phyloP scores from a whole-genome alignment of 2,113 vertebrate species.

The Sphyrna mokarran region DNA sequence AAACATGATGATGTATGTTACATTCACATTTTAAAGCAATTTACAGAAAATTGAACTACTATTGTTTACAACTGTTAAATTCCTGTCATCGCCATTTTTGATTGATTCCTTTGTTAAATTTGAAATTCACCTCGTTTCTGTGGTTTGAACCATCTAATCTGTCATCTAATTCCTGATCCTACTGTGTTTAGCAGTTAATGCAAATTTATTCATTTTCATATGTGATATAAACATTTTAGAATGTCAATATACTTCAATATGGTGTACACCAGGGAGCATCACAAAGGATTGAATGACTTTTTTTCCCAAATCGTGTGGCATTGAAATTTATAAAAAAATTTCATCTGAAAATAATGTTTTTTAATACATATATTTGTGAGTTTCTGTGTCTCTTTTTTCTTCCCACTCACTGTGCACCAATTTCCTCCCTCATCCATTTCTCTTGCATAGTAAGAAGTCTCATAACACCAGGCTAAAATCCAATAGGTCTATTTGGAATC shows the following conservation, averaged over 20 bases:
- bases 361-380: slow-evolving; percentile 48
- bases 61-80: background rate
- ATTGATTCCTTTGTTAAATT: slow-evolving; percentile 21
- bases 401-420: slow-evolving; percentile 37
- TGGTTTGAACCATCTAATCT: slow-evolving; percentile 3
- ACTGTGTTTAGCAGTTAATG: background rate
- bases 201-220: slow-evolving; percentile 22
- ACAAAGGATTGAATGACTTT: slow-evolving; percentile 46
- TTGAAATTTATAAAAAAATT: slow-evolving; percentile 67
- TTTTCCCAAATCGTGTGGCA: slow-evolving; percentile 50
- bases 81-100: background rate
- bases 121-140: slow-evolving; percentile 26
- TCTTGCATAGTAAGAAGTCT: slow-evolving; percentile 41
- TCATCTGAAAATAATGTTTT: slow-evolving; percentile 62
- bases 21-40: slow-evolving; percentile 26
- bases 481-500: too few relatives aligned
- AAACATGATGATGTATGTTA: background rate
- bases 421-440: slow-evolving; percentile 41
- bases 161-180: slow-evolving; percentile 20
- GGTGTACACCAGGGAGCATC: slow-evolving; percentile 45
- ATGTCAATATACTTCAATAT: slow-evolving; percentile 48
- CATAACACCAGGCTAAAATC: too few relatives aligned
- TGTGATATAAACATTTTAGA: background rate
- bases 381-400: background rate
- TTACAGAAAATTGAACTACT: background rate